These are phyloP conservation scores for Heteropelma amictum DNA, from an alignment of 2,888 invertebrate genomes.

Conservation along the genomic window DNA sequence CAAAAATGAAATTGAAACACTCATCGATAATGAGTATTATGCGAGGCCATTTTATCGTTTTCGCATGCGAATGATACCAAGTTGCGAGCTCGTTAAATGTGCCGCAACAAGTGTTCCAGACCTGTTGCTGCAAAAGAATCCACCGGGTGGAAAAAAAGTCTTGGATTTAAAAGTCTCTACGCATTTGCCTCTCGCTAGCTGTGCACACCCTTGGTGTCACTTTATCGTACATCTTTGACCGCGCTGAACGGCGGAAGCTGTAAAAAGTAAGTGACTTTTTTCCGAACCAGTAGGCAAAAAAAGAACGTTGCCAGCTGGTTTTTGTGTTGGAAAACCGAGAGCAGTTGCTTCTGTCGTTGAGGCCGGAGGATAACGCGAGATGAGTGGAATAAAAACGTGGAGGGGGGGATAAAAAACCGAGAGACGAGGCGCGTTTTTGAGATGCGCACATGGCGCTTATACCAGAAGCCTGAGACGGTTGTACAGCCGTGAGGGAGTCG, in stretches of 20 bases:
- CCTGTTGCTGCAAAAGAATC: slow-evolving; percentile 47
- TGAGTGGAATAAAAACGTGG: slow-evolving; percentile 44
- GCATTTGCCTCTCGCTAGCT: slow-evolving; percentile 1
- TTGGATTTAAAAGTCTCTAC: slow-evolving; percentile 15
- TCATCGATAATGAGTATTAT: background rate
- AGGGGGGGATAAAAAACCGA: slow-evolving; percentile 35
- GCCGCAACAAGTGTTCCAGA: slow-evolving; percentile 51
- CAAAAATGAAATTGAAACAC: background rate
- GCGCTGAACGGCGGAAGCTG: slow-evolving; percentile 36
- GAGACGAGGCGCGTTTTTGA: slow-evolving; percentile 34
- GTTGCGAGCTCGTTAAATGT: background rate
- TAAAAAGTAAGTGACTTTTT: slow-evolving; percentile 15
- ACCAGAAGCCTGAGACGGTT: slow-evolving; percentile 62
- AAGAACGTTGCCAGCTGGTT: slow-evolving; percentile 50
- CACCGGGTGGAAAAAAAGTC: background rate
- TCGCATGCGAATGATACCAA: background rate
- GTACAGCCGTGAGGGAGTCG: slow-evolving; percentile 54
- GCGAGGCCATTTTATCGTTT: background rate
- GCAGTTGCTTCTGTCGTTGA: slow-evolving; percentile 29
- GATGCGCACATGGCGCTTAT: slow-evolving; percentile 68
- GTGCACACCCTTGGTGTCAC: slow-evolving; percentile 33
- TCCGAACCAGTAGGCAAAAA: slow-evolving; percentile 41
- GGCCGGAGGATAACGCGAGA: slow-evolving; percentile 33
- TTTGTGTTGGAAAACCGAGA: slow-evolving; percentile 44
- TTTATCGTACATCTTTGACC: slow-evolving; percentile 50